Evolutionary conservation across 2,113 vertebrate genomes (phyloP), one percentile per base, ranked within the genome.

Genomic region (Donacobius atricapilla): DNA sequence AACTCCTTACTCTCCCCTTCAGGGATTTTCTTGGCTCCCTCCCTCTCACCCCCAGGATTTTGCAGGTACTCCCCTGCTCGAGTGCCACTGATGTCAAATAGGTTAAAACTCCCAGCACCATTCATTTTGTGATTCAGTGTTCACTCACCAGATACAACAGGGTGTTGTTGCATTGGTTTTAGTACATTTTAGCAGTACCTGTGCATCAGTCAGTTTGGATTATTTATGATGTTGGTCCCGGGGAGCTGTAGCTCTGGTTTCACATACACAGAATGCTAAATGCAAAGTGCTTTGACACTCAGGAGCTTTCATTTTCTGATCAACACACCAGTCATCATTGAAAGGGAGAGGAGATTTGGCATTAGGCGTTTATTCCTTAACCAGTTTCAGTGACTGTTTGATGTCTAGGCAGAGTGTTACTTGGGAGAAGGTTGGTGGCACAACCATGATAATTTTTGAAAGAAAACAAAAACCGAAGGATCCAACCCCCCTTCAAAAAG

Each of bases 271-370:
- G 68, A 93, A 86, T 88, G 63, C 76, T 90, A 75, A 94, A 93
- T 84, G 51, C 48, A 48, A 81, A 95, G 79, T 68, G 69, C 80
- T 83, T 57, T 90, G 80, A 90, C 57, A 66, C 80, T 76, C 40
- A 19, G 65, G 56, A 90, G 80, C 57, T 95, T 77, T 90, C 27
- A 89, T 86, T 96, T 94, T 65, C 42, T 21, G 64, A 35, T 90
- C 72, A 94, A 89, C 85, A 84, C 72, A 65, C 92, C 64, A 86
- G 64, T 89, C 2, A 4, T 81, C 0, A 0, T 80, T 50, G 76
- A 87, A 93, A 80, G 31, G 58, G 69, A 83, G 79, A 73, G 39
- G 9, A 78, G 45, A 66, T 86, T 81, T 92, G 53, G 23, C 56
- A 56, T 71, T 72, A 82, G 37, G 61, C n/a, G n/a, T 79, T 87